Evolutionary conservation across 2,888 invertebrate species (phyloP), one percentile per base, ranked within the genome.

Genomic region (Melinopterus prodromus): DNA sequence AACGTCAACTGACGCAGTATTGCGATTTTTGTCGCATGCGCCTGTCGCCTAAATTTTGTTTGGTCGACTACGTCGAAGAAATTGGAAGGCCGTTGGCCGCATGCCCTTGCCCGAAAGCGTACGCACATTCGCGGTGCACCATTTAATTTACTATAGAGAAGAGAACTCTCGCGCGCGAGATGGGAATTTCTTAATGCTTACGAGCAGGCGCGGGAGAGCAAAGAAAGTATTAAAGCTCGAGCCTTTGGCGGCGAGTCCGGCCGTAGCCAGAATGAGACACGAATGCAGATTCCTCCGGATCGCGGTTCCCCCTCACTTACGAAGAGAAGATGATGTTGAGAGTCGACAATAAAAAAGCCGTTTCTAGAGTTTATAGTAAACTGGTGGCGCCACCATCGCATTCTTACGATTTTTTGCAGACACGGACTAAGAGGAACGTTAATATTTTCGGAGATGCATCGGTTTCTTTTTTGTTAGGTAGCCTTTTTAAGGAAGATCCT

Each of bases 21-120:
- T 53, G 53, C 12, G 53, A 53, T 53, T 12, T 53, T 1, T 3
- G 53, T 53, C 12, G 53, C 53, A 53, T 53, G 53, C 7, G 53
- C 53, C 53, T 1, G 12, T 53, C 12, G 3, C 12, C 53, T 53
- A 53, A 53, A 53, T 53, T 53, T 53, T 12, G 7, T 53, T 53
- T 12, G 53, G 53, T 53, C 53, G 53, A 12, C 53, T 12, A 12
- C 53, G 5, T 53, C 7, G 53, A 53, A 53, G 53, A 53, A 53
- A 53, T 53, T 53, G 53, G 53, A 53, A 53, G 53, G 53, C 53
- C 53, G 53, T 53, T 53, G 53, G 53, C 53, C 53, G 53, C 53
- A 12, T 53, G 53, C 53, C 53, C 53, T 53, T 53, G 7, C 53
- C 53, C 7, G 53, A 53, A 7, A 53, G 53, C 53, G 53, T 53